A percentile compares a stretch with the other conserved stretches of the same genome.
These are phyloP conservation scores for Amblyjoppa fuscipennis DNA, from an alignment of 2,888 invertebrate species.

Conservation along the genomic window DNA sequence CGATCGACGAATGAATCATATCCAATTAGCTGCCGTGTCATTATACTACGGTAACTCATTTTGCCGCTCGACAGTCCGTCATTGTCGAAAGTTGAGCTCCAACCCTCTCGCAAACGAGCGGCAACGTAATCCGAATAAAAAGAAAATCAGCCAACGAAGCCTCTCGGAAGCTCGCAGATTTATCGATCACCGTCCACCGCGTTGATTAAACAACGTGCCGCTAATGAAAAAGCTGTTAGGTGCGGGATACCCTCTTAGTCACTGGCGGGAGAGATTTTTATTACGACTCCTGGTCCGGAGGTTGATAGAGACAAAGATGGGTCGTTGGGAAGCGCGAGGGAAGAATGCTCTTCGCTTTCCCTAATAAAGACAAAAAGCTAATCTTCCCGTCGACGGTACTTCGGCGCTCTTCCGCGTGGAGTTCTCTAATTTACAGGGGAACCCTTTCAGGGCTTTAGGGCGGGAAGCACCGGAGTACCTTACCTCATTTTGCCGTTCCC, in stretches of 20 bases:
- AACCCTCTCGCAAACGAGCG: conserved; percentile 9
- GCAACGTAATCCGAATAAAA: conserved; percentile 19
- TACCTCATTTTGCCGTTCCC: conserved; percentile 17
- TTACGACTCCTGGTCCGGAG: conserved; percentile 51
- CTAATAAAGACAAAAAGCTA: conserved; percentile 76
- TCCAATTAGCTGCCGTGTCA: conserved; percentile 42
- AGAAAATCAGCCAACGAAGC: neutral
- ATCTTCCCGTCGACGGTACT: conserved; percentile 73
- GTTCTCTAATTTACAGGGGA: conserved; percentile 80
- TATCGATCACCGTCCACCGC: conserved; percentile 44
- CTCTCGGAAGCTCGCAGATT: conserved; percentile 38
- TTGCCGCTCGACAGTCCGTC: conserved; percentile 11
- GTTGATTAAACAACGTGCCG: conserved; percentile 44
- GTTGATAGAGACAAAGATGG: conserved; percentile 65
- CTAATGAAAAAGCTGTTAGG: conserved; percentile 67
- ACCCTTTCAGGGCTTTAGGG: conserved; percentile 81
- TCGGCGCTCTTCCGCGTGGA: conserved; percentile 69
- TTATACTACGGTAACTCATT: conserved; percentile 15
- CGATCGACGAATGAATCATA: conserved; percentile 49
- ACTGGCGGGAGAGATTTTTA: conserved; percentile 56
- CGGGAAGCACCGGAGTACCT: conserved; percentile 45
- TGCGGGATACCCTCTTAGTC: conserved; percentile 40
- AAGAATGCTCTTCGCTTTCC: conserved; percentile 51
- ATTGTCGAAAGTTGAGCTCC: conserved; percentile 21
- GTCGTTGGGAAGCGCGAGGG: conserved; percentile 34